Evolutionary conservation across 2,797 vertebrate genomes (phyloP).

Genomic region (Clangula hyemalis): DNA sequence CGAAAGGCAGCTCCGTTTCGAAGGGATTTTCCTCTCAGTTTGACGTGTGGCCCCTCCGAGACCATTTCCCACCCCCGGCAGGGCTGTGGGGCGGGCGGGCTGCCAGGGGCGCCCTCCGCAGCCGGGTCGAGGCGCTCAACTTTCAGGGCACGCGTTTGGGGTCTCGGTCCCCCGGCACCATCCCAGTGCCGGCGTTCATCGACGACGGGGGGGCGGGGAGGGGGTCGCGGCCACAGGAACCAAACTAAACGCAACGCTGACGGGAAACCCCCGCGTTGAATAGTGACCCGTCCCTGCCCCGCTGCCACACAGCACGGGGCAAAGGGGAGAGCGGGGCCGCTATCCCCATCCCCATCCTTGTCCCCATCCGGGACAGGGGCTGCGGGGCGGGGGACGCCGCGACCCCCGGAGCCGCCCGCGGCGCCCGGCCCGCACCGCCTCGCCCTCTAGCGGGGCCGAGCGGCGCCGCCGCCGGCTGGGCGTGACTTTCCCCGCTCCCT

Average conservation of each 20-base stretch:
- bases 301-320: not conserved
- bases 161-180: too few relatives aligned
- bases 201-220: too few relatives aligned
- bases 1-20: not conserved
- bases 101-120: too few relatives aligned
- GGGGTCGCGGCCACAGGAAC: too few relatives aligned
- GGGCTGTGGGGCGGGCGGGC: not conserved
- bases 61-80: not conserved
- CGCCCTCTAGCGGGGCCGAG: slow-evolving; percentile 79
- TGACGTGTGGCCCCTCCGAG: not conserved
- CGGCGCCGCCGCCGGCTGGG: slow-evolving; percentile 64
- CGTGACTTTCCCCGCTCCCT: slow-evolving; percentile 67
- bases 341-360: too few relatives aligned
- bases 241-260: not conserved
- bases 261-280: not conserved
- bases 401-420: not conserved
- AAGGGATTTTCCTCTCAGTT: not conserved
- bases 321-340: too few relatives aligned
- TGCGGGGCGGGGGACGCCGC: not conserved
- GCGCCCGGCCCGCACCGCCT: not conserved
- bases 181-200: too few relatives aligned
- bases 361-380: too few relatives aligned
- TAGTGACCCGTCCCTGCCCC: not conserved
- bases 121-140: not conserved
- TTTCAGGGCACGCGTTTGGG: too few relatives aligned